phyloP scores from a whole-genome alignment of 2,113 vertebrate species.

The Microcebus murinus region DNA sequence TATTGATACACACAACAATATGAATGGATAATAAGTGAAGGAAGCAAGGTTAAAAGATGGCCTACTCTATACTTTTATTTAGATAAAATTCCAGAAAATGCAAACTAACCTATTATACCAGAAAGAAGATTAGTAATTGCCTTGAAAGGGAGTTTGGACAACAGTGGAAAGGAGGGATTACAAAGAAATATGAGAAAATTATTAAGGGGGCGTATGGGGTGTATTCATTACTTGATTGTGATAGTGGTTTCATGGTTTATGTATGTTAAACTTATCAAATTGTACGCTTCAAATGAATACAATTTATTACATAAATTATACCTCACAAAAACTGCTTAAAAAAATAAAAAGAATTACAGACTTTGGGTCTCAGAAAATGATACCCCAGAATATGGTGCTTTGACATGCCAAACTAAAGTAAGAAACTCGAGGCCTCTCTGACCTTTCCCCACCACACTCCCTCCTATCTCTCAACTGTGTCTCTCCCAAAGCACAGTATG shows the following conservation, averaged over 20 bases:
- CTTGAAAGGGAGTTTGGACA: background rate
- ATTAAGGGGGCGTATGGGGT: background rate
- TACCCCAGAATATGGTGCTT: background rate
- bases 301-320: background rate
- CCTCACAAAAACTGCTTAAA: background rate
- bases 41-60: background rate
- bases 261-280: background rate
- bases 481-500: background rate
- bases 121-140: background rate
- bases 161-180: background rate
- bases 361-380: background rate
- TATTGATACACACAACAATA: background rate
- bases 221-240: background rate
- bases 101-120: background rate
- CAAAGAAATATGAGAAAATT: background rate
- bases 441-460: background rate
- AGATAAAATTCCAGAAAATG: background rate
- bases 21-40: background rate
- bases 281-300: background rate
- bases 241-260: background rate
- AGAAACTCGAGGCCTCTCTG: background rate
- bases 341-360: background rate
- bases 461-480: background rate
- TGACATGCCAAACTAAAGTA: background rate
- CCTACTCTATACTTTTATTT: background rate